A percentile compares a stretch with the other conserved stretches of the same genome.
Conservation (phyloP, 30 jellyfish, hydroid and myxozoan species). For the Haliclystus octoradiatus region DNA sequence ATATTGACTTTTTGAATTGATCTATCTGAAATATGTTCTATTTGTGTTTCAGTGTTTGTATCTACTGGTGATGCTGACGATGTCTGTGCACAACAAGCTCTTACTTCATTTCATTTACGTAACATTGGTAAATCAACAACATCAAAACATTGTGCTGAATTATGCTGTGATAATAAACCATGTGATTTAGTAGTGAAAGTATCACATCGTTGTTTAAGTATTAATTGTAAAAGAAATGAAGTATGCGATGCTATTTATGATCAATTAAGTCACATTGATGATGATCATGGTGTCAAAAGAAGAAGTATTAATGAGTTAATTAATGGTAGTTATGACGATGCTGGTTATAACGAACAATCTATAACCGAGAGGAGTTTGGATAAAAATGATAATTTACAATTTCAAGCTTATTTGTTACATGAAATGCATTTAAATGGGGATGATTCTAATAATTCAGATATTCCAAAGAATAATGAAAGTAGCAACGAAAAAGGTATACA, state of each 20-base stretch:
- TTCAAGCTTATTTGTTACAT: too few species aligned
- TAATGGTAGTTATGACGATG: neutral
- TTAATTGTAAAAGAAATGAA: constrained; percentile 42
- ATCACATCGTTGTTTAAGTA: constrained; percentile 48
- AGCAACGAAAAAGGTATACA: too few species aligned
- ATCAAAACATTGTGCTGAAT: constrained; percentile 39
- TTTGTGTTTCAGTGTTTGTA: too few species aligned
- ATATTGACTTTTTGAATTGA: too few species aligned
- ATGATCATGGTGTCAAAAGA: constrained; percentile 81
- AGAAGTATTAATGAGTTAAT: constrained; percentile 52
- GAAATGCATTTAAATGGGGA: too few species aligned
- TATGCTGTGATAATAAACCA: constrained; percentile 50
- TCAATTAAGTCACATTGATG: constrained; percentile 40
- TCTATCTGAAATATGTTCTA: too few species aligned
- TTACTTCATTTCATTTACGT: constrained; percentile 56
- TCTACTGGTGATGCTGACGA: too few species aligned
- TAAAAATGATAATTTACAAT: neutral
- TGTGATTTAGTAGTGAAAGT: constrained; percentile 53
- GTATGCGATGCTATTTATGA: constrained; percentile 59
- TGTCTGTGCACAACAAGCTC: constrained; percentile 73
- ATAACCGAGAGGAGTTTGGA: too few species aligned
- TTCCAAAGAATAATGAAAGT: too few species aligned
- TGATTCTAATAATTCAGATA: too few species aligned
- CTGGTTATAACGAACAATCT: neutral
- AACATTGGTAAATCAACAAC: constrained; percentile 22